Percentiles rank a stretch among this genome's conserved stretches.
These are phyloP conservation scores for Formica aserva DNA, from an alignment of 2,888 invertebrate genomes.

Conservation along the genomic window DNA sequence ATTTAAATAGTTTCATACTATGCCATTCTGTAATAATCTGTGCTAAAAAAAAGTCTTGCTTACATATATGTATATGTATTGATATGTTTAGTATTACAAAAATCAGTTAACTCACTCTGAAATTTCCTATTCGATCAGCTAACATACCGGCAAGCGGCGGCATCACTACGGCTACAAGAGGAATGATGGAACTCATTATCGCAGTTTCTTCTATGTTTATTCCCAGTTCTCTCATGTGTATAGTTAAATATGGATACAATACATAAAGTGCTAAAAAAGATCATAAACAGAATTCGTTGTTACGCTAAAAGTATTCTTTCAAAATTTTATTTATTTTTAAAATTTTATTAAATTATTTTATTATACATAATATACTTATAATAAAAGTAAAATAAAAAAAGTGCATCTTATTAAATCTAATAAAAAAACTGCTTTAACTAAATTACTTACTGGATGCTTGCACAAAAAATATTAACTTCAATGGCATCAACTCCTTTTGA, in stretches of 20 bases:
- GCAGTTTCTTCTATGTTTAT: conserved; percentile 93
- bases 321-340: not conserved
- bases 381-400: not conserved
- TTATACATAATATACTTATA: not conserved
- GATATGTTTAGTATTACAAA: not conserved
- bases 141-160: conserved; percentile 92
- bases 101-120: conserved; percentile 85
- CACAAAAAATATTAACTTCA: conserved; percentile 92
- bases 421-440: not conserved
- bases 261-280: conserved; percentile 89
- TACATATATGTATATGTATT: not conserved
- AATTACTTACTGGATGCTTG: conserved; percentile 91
- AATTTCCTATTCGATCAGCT: conserved; percentile 93
- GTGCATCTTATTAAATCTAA: not conserved
- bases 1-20: not conserved
- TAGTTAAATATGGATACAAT: conserved; percentile 92
- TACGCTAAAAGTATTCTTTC: not conserved
- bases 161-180: conserved; percentile 92
- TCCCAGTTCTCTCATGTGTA: conserved; percentile 93
- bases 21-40: not conserved
- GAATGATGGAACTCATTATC: conserved; percentile 92
- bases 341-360: conserved; percentile 7
- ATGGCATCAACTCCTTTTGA: conserved; percentile 90
- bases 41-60: not conserved
- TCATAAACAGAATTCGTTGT: conserved; percentile 28